Evolutionary conservation across 2,888 invertebrate species (phyloP), one percentile per base, ranked within the genome.

Genomic region (Hirudinaria manillensis): DNA sequence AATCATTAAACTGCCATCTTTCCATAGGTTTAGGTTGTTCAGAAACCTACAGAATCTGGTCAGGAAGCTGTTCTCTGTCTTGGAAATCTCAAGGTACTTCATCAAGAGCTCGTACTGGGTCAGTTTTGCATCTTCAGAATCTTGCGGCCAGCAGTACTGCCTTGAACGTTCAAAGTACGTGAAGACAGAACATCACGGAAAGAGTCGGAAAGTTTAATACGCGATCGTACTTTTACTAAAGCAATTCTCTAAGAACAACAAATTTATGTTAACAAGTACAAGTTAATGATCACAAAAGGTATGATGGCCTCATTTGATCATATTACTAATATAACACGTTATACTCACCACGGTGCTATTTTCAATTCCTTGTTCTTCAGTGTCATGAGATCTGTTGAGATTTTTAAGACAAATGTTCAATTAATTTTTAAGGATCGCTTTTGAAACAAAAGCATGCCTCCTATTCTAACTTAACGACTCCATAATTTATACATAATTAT

Each of bases 81-180:
- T 75, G n/a, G 51, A 21, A 29, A 36, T 34, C 10, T 71, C 51
- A 7, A 75, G 66, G 66, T 72, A 72, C 72, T 75, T 75, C 36
- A 75, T n/a, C 16, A 75, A 36, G 38, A 75, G 32, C 27, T 75
- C 72, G 55, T 70, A 71, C 27, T 32, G 51, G 34, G 36, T 38
- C 66, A 75, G 34, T 38, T 51, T 65, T 10, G 75, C 56, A 51
- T 75, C 75, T n/a, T 71, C 61, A 13, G 53, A 68, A 38, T 72
- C 32, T n/a, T 38, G 24, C 7, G 75, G 75, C 51, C 66, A 66
- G 72, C 75, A 74, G 71, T 76, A 76, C 38, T 74, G 71, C 74
- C 75, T 75, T 19, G 24, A 45, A 45, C 16, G 45, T 45, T 45
- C 13, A n/a, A 45, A 16, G 45, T 16, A 71, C 29, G 29, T 36